phyloP scores from a whole-genome alignment of 2,888 invertebrate genomes.

The Gisinianus flammeolus region DNA sequence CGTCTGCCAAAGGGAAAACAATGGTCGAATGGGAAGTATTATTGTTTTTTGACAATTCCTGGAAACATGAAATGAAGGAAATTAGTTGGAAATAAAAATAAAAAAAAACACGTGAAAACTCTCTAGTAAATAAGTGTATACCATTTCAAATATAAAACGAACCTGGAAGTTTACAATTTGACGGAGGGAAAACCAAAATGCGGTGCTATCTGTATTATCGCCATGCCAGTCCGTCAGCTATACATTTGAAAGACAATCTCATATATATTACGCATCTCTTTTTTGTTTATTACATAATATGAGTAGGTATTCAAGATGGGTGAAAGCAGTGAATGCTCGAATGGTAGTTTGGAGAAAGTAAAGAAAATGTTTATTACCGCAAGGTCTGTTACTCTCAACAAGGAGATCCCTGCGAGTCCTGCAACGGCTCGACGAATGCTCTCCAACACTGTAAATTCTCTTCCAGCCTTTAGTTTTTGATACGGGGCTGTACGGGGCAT shows the following conservation, averaged over 20 bases:
- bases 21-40: conserved; percentile 59
- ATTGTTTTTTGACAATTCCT: conserved; percentile 58
- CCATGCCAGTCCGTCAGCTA: conserved; percentile 59
- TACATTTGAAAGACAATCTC: no score
- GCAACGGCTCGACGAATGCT: conserved; percentile 60
- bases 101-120: neutral
- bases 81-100: neutral
- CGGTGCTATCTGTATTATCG: conserved; percentile 54
- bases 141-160: neutral
- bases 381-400: conserved; percentile 61
- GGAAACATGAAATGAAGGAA: neutral
- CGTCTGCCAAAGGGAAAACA: conserved; percentile 60
- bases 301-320: neutral
- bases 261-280: no score
- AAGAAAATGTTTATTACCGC: conserved; percentile 59
- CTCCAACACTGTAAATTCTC: conserved; percentile 59
- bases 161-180: conserved; percentile 59
- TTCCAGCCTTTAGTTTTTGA: conserved; percentile 56
- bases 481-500: conserved; percentile 57
- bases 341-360: no score
- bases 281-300: no score
- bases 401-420: conserved; percentile 60
- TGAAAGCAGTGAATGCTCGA: neutral
- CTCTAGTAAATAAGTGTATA: neutral
- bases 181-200: conserved; percentile 61